Evolutionary conservation across 2,797 vertebrate species (phyloP).

Genomic region (Adrianichthys oophorus): DNA sequence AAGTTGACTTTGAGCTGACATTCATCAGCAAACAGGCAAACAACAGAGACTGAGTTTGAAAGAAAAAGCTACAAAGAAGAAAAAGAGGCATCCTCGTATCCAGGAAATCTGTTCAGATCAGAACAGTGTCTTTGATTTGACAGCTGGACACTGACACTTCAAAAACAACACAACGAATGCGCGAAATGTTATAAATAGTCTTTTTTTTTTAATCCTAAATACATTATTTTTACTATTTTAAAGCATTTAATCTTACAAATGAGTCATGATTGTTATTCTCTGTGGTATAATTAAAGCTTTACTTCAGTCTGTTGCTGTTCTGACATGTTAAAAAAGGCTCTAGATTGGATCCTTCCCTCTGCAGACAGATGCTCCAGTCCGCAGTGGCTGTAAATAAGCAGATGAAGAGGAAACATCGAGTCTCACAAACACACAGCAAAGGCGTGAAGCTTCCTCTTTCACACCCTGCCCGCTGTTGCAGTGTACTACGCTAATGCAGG

Average conservation of each 20-base stretch:
- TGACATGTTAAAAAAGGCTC: neutral
- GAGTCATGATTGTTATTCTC: no score
- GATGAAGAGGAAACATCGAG: slow-evolving; percentile 7
- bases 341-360: slow-evolving; percentile 10
- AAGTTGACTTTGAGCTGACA: slow-evolving; percentile 45
- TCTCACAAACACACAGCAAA: slow-evolving; percentile 5
- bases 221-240: neutral
- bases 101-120: slow-evolving; percentile 37
- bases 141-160: slow-evolving; percentile 21
- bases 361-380: slow-evolving; percentile 34
- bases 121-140: slow-evolving; percentile 25
- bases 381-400: slow-evolving; percentile 16
- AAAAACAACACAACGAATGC: slow-evolving; percentile 12
- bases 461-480: slow-evolving; percentile 2
- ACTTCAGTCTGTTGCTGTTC: neutral
- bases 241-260: neutral
- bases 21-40: slow-evolving; percentile 25
- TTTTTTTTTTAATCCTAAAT: neutral
- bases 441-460: neutral
- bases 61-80: slow-evolving; percentile 13
- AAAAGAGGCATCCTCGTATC: slow-evolving; percentile 27
- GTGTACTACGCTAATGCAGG: slow-evolving; percentile 11
- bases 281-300: neutral
- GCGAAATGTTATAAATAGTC: neutral
- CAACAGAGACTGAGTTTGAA: slow-evolving; percentile 14